phyloP scores from a whole-genome alignment of 2,888 invertebrate species.

The Trissolcus brochymenae region DNA sequence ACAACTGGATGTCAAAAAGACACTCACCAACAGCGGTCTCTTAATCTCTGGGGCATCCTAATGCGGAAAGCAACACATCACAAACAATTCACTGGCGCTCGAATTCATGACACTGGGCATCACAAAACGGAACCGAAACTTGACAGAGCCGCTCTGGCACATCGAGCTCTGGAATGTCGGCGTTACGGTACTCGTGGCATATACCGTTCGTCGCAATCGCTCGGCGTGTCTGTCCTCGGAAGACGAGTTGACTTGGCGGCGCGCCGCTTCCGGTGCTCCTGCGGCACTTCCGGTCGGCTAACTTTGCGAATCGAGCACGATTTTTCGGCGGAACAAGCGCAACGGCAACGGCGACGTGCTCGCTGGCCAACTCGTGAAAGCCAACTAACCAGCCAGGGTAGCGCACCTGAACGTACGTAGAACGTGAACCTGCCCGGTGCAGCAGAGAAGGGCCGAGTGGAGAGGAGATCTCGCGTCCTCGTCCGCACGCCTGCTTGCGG shows the following conservation, averaged over 20 bases:
- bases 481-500: background rate
- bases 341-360: constrained; percentile 51
- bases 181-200: constrained; percentile 53
- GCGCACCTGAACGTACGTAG: constrained; percentile 53
- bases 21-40: constrained; percentile 27
- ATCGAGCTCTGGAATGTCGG: constrained; percentile 42
- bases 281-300: too few relatives aligned
- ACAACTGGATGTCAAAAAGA: background rate
- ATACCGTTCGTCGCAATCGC: constrained; percentile 31
- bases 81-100: constrained; percentile 17
- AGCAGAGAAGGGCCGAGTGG: constrained; percentile 12
- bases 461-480: constrained; percentile 6
- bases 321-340: constrained; percentile 19
- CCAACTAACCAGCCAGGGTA: constrained; percentile 61
- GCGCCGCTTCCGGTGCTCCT: background rate
- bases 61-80: constrained; percentile 15
- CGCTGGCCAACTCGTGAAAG: constrained; percentile 68
- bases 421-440: constrained; percentile 38
- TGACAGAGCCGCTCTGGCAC: constrained; percentile 13
- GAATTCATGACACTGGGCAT: constrained; percentile 37
- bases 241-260: constrained; percentile 4
- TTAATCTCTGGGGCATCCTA: constrained; percentile 22
- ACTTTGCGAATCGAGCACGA: background rate
- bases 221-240: constrained; percentile 1
- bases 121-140: constrained; percentile 14